Percentiles rank a stretch among this genome's conserved stretches.
Conservation (phyloP, 1,140 invertebrate species). For the Orussus abietinus region DNA sequence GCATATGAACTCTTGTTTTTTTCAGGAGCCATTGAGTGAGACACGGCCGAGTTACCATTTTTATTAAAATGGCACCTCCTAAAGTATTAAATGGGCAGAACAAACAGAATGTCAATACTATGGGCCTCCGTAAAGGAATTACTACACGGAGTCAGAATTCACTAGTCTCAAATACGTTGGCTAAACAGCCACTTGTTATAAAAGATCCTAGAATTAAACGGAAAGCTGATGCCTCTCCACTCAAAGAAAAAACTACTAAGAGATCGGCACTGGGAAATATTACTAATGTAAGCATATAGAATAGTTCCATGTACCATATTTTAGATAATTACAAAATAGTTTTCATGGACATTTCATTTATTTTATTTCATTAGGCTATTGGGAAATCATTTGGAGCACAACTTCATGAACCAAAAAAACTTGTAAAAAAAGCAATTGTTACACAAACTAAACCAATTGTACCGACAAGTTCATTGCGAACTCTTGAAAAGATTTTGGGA, state of each 20-base stretch:
- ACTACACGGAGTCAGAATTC: slow-evolving; percentile 48
- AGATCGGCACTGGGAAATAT: slow-evolving; percentile 73
- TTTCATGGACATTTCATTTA: neutral
- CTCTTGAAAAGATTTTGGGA: slow-evolving; percentile 18
- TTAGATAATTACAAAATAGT: neutral
- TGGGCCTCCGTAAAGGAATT: slow-evolving; percentile 39
- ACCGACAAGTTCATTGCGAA: slow-evolving; percentile 18
- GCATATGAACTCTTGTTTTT: too few species aligned
- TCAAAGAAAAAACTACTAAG: slow-evolving; percentile 55
- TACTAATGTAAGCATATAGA: slow-evolving; percentile 60
- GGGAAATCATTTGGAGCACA: slow-evolving; percentile 37
- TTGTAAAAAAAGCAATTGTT: slow-evolving; percentile 23
- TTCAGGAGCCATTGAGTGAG: too few species aligned
- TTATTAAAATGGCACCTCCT: slow-evolving; percentile 57
- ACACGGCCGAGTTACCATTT: too few species aligned
- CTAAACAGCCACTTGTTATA: slow-evolving; percentile 23
- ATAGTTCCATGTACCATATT: slow-evolving; percentile 6
- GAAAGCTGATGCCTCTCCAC: slow-evolving; percentile 54
- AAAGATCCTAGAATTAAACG: slow-evolving; percentile 49
- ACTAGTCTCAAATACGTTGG: slow-evolving; percentile 21
- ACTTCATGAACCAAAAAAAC: slow-evolving; percentile 34
- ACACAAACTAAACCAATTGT: slow-evolving; percentile 19
- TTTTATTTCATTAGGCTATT: slow-evolving; percentile 35
- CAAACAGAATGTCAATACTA: slow-evolving; percentile 44
- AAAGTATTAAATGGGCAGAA: slow-evolving; percentile 49